Evolutionary conservation across 2,888 invertebrate genomes (phyloP).

Genomic region (Orchesella flavescens): DNA sequence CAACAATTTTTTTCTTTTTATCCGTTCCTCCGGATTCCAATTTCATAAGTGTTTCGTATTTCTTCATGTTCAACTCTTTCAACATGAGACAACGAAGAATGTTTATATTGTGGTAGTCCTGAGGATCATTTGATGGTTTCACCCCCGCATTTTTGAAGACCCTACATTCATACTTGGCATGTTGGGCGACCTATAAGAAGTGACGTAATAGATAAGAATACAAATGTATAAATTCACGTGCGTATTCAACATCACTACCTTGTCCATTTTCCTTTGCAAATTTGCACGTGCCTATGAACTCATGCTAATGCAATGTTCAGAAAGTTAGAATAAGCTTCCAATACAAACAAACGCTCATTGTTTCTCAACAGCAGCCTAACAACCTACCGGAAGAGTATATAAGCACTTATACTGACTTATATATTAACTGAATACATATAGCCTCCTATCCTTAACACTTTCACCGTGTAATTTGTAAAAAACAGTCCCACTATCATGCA

Average conservation of each 20-base stretch:
- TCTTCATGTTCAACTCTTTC: constrained; percentile 60
- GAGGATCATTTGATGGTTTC: constrained; percentile 60
- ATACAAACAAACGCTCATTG: no score
- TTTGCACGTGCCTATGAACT: no score
- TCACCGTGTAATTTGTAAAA: no score
- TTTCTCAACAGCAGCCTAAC: no score
- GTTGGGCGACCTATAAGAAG: constrained; percentile 53
- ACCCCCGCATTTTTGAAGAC: constrained; percentile 64
- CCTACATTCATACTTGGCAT: constrained; percentile 66
- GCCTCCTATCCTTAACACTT: no score
- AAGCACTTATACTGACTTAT: no score
- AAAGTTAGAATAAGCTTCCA: no score
- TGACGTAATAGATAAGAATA: background rate
- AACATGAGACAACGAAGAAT: constrained; percentile 63
- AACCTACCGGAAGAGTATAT: no score
- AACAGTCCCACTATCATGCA: background rate
- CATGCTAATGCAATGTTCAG: no score
- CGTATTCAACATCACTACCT: background rate
- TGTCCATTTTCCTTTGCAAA: no score
- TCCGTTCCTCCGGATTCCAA: constrained; percentile 50
- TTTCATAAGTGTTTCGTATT: constrained; percentile 59
- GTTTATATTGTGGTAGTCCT: constrained; percentile 63
- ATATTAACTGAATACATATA: no score
- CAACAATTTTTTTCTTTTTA: constrained; percentile 56
- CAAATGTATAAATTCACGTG: background rate